These are phyloP conservation scores for Heliconius hortense DNA, from an alignment of 2,888 invertebrate species.

Conservation along the genomic window DNA sequence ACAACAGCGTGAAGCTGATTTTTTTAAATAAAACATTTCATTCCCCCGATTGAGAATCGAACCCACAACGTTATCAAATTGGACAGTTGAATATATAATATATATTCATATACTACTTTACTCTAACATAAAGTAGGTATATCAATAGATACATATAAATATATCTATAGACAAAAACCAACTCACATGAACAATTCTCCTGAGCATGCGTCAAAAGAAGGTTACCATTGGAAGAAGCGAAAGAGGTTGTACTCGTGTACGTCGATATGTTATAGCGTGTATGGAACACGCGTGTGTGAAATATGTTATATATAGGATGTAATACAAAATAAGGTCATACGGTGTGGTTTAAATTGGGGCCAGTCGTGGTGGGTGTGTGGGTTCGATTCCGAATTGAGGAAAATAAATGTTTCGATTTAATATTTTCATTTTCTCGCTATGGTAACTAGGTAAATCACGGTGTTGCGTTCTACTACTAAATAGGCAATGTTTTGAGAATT, in stretches of 20 bases:
- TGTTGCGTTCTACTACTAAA: neutral
- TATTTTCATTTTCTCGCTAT: neutral
- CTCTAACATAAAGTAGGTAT: neutral
- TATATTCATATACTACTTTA: neutral
- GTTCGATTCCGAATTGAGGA: neutral
- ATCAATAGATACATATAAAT: neutral
- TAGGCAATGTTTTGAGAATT: neutral
- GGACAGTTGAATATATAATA: too few species aligned
- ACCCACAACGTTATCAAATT: too few species aligned
- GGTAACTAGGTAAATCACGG: neutral
- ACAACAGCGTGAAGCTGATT: too few species aligned
- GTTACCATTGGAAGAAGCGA: constrained; percentile 24
- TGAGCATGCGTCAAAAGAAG: constrained; percentile 23
- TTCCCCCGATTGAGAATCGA: too few species aligned
- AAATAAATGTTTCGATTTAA: neutral
- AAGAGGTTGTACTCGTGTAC: constrained; percentile 11
- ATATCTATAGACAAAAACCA: constrained; percentile 1
- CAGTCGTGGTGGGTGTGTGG: neutral
- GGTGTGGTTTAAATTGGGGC: neutral
- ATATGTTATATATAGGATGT: neutral
- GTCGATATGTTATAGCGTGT: neutral
- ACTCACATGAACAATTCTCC: constrained; percentile 11
- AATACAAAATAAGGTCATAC: neutral
- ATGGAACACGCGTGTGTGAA: constrained; percentile 7
- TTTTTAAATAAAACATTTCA: too few species aligned